Evolutionary conservation across 1,140 invertebrate species (phyloP), one percentile per base, ranked within the genome.

Genomic region (Hyphantria cunea): DNA sequence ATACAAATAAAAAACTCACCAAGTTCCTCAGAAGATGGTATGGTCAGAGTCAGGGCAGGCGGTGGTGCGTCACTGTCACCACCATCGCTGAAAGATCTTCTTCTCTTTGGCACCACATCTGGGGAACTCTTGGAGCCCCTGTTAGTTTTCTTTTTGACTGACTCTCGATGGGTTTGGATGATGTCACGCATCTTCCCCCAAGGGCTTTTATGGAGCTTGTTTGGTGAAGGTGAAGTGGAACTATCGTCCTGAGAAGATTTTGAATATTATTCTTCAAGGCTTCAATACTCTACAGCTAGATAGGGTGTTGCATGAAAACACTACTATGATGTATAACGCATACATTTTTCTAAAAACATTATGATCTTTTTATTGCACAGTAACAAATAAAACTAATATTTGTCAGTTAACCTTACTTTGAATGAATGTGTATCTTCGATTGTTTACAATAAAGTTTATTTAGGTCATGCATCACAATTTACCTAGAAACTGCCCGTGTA

Each of bases 121-220:
- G 86, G 84, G 4, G 86, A 84, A 14, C 77, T 74, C 65, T 86
- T 85, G 25, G 75, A 64, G 0, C 74, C 72, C 48, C 81, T 17
- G 51, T 70, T 82, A 44, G 80, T 66, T 72, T 92, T 92, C 74
- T 92, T 93, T 80, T 93, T 94, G 8, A 94, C 90, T 15, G 94
- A 95, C 50, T 94, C 94, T 54, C 93, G 91, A 41, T 94, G 87
- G 0, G 94, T 93, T 74, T 95, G 93, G 60, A 95, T 94, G 25
- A 95, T 95, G 68, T 94, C 93, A 68, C 94, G 93, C 80, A 95
- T 93, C 78, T 94, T 94, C 0, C 92, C 93, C 94, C 94, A 95
- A 0, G 94, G 92, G 34, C 93, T 94, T 82, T 92, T 93, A 74
- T 92, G 91, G 0, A 89, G 80, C 64, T 92, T 92, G 64, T 89